Conservation (phyloP, 2,113 vertebrate genomes). For the Austrofundulus limnaeus region DNA sequence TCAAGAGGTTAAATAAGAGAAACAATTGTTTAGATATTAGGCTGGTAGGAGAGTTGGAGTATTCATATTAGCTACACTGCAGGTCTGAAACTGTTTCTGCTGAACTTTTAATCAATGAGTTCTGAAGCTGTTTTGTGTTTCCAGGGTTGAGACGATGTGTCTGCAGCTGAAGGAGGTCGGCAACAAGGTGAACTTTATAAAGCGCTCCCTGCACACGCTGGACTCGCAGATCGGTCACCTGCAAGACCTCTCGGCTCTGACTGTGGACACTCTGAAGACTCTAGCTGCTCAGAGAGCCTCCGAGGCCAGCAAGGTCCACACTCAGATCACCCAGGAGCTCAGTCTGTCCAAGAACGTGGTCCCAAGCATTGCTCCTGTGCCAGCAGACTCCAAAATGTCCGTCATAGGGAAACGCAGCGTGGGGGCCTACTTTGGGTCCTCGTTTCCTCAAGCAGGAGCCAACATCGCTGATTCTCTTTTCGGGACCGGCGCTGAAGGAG, state of each 20-base stretch:
- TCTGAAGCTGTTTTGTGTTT: constrained; percentile 8
- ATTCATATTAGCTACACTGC: no score
- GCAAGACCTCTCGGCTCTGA: constrained; percentile 96
- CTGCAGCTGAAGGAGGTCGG: constrained; percentile 97
- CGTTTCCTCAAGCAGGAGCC: constrained; percentile 81
- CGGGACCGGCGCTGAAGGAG: constrained; percentile 79
- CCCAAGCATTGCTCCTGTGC: constrained; percentile 85
- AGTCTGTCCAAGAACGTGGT: constrained; percentile 96
- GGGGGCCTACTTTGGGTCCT: constrained; percentile 84
- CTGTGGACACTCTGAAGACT: constrained; percentile 97
- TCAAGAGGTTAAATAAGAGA: no score
- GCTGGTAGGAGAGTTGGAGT: no score
- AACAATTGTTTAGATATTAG: no score
- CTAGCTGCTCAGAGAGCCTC: constrained; percentile 97
- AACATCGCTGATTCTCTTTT: constrained; percentile 89
- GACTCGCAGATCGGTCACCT: constrained; percentile 98
- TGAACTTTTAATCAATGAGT: no score
- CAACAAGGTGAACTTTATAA: constrained; percentile 97
- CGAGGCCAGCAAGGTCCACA: constrained; percentile 96
- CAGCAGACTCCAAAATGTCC: constrained; percentile 86
- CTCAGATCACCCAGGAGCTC: constrained; percentile 94
- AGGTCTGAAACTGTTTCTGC: no score
- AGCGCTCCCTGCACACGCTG: constrained; percentile 93
- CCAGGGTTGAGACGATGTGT: constrained; percentile 95
- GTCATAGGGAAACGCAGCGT: constrained; percentile 88